These are phyloP conservation scores for Puma concolor DNA, from an alignment of 2,113 vertebrate genomes.

Conservation along the genomic window DNA sequence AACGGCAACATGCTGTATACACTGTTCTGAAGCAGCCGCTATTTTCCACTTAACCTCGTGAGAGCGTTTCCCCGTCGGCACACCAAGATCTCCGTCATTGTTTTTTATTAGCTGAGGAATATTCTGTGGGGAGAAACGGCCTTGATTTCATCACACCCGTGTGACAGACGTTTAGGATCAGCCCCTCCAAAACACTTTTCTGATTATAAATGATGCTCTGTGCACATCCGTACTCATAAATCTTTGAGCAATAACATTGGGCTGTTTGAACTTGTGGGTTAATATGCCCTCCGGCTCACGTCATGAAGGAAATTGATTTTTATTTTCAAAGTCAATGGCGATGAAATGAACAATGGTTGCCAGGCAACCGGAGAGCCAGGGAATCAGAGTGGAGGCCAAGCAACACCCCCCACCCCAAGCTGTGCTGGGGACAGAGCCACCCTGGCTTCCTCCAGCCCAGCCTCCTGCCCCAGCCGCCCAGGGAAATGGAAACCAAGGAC, in stretches of 20 bases:
- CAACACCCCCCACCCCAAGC: neutral
- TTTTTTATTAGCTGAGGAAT: neutral
- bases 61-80: neutral
- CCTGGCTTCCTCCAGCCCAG: neutral
- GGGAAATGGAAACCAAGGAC: neutral
- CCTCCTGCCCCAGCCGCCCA: neutral
- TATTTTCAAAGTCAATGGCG: slow-evolving; percentile 51
- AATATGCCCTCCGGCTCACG: neutral
- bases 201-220: neutral
- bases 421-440: fast-evolving
- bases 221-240: neutral
- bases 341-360: slow-evolving; percentile 71
- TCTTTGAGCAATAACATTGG: neutral
- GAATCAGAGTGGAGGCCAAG: neutral
- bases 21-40: neutral
- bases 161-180: neutral
- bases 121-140: neutral
- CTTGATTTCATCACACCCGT: neutral
- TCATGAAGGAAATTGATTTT: slow-evolving; percentile 75
- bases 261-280: neutral
- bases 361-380: slow-evolving; percentile 44
- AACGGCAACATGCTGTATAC: fast-evolving
- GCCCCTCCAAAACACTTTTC: neutral
- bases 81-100: fast-evolving
- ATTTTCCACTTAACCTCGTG: fast-evolving